Evolutionary conservation across 2,113 vertebrate species (phyloP).

Genomic region (Gymnarchus niloticus): DNA sequence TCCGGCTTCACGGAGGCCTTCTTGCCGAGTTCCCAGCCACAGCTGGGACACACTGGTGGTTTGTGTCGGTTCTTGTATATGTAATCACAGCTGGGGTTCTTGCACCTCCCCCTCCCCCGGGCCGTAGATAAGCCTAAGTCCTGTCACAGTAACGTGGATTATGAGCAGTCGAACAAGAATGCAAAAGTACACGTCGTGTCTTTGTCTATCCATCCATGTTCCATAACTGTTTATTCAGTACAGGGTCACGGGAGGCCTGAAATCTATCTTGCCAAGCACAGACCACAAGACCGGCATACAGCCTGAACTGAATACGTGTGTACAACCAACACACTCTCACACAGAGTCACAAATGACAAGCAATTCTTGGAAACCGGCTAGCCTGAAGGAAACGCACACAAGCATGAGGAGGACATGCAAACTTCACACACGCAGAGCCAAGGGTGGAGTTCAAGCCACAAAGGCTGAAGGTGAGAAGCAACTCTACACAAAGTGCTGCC

Average conservation of each 20-base stretch:
- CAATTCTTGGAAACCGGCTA: neutral
- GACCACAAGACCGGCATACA: neutral
- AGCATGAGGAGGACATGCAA: neutral
- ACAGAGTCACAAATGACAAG: neutral
- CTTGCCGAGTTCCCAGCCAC: slow-evolving; percentile 81
- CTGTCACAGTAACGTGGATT: slow-evolving; percentile 50
- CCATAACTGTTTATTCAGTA: neutral
- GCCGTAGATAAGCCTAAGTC: slow-evolving; percentile 91
- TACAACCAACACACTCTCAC: neutral
- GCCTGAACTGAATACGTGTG: neutral
- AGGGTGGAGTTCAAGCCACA: neutral
- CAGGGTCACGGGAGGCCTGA: neutral
- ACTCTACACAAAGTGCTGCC: neutral
- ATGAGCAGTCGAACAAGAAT: neutral
- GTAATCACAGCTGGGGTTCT: slow-evolving; percentile 85
- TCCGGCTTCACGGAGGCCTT: slow-evolving; percentile 69
- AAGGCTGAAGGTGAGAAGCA: neutral
- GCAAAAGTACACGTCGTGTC: neutral
- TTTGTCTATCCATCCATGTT: neutral
- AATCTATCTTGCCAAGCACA: neutral
- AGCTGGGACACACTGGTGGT: slow-evolving; percentile 82
- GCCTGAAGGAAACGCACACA: neutral
- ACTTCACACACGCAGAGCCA: neutral
- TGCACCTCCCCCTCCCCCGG: slow-evolving; percentile 88
- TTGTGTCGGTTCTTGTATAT: slow-evolving; percentile 96